These are phyloP conservation scores for Andrena marginata DNA, from an alignment of 2,888 invertebrate genomes.

Conservation along the genomic window DNA sequence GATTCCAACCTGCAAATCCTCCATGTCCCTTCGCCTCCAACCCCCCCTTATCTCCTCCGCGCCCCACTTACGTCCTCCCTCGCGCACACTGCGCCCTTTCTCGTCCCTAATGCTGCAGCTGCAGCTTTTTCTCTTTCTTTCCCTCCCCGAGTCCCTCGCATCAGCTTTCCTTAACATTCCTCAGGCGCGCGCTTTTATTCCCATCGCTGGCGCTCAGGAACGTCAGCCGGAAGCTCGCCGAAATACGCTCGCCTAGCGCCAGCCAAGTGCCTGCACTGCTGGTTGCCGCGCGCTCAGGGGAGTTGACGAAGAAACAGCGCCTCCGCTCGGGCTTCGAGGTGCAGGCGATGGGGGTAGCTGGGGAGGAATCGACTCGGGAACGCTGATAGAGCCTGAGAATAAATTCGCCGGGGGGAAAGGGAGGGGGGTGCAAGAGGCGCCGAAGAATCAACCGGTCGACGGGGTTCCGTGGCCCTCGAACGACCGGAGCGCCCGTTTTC, in stretches of 20 bases:
- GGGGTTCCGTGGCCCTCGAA: slow-evolving; percentile 57
- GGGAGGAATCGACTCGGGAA: not conserved
- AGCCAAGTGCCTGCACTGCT: too few relatives aligned
- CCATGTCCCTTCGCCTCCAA: not conserved
- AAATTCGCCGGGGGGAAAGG: slow-evolving; percentile 22
- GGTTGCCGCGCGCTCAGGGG: too few relatives aligned
- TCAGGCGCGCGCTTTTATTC: not conserved
- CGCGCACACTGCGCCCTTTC: not conserved
- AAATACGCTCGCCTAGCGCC: too few relatives aligned
- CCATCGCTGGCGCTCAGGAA: not conserved
- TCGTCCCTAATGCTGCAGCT: not conserved
- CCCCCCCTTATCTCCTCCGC: not conserved
- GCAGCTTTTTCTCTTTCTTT: not conserved
- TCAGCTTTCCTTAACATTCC: not conserved
- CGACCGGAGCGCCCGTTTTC: slow-evolving; percentile 66
- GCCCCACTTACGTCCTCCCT: not conserved
- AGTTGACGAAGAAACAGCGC: too few relatives aligned
- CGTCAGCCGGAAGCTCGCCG: too few relatives aligned
- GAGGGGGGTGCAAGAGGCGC: not conserved
- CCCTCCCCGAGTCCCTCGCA: not conserved
- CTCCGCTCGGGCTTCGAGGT: not conserved
- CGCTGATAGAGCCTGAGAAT: slow-evolving; percentile 30
- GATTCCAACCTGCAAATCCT: slow-evolving; percentile 44
- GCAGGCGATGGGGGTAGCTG: not conserved
- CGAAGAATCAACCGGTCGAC: slow-evolving; percentile 25